Base-by-base conservation (phyloP, 2,113 vertebrate genomes). In the Sebastes schlegelii region DNA sequence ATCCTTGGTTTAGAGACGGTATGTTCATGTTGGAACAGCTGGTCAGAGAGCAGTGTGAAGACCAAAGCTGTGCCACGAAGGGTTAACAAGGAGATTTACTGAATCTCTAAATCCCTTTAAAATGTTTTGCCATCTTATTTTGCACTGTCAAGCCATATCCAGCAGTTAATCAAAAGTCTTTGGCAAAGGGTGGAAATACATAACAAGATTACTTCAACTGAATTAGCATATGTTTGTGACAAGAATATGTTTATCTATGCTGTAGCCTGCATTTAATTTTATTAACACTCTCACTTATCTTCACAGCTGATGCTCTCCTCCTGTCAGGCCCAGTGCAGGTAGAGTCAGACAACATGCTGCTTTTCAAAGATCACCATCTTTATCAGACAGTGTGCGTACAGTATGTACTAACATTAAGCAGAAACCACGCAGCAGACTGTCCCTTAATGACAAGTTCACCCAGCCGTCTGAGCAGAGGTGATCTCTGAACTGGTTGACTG, bases 151-250 rank as follows among this genome's bases (percentile, higher is more conserved):
- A 60, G 19, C 8, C 52, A 51, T 54, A 80, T 66, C 34, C 57
- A 54, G 68, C 51, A 73, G 65, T 83, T 78, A 74, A 80, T 87
- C 75, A 81, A 76, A 88, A 85, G 6, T n/a, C 62, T 80, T 68
- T 76, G 69, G 79, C 66, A 82, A 79, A 61, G 67, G 66, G 57
- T 79, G 58, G 66, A 81, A 83, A 80, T 48, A 49, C 66, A 46
- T 64, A 87, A 91, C 52, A 80, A 66, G 86, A 91, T 88, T 86
- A 90, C 54, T 79, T 49, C 16, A 46, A 21, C 3, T 68, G 72
- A 52, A 88, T 86, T 85, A 75, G 66, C 79, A 79, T 86, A 70
- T 73, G 70, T 77, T 80, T 77, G n/a, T 71, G 23, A 55, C 46
- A 75, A 74, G 52, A 63, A 68, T 86, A 62, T 81, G 48, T 77